These are phyloP conservation scores for Dermatophagoides farinae DNA, from an alignment of 1,140 invertebrate genomes.

Conservation along the genomic window DNA sequence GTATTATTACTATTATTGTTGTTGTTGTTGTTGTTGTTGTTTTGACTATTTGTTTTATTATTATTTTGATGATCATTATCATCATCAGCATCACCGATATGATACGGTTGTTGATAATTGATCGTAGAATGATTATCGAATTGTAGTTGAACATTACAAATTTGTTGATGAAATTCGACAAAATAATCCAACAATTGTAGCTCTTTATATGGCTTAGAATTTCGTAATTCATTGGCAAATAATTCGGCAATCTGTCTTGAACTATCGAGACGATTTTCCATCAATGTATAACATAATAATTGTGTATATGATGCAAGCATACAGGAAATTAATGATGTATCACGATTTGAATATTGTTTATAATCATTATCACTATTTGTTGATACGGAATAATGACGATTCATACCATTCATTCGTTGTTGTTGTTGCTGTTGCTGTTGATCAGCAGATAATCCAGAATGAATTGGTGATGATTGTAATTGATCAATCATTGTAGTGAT, in stretches of 20 bases:
- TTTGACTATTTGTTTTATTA: too few species aligned
- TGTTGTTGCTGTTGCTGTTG: not conserved
- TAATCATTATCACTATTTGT: conserved; percentile 2
- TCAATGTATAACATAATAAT: conserved; percentile 13
- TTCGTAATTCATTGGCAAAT: conserved; percentile 24
- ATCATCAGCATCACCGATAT: not conserved
- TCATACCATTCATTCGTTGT: not conserved
- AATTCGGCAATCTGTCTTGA: conserved; percentile 11
- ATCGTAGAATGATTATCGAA: not conserved
- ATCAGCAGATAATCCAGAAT: not conserved
- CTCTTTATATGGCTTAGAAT: conserved; percentile 30
- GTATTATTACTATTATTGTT: conserved; percentile 1
- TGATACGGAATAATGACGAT: not conserved
- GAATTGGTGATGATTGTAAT: too few species aligned
- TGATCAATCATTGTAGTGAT: not conserved
- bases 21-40: too few species aligned
- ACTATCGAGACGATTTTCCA: conserved; percentile 11
- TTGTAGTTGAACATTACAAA: not conserved
- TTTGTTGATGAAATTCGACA: not conserved
- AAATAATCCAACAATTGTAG: conserved; percentile 31
- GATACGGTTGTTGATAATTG: not conserved
- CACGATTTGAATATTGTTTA: not conserved
- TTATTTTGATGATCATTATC: not conserved
- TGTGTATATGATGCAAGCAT: conserved; percentile 15
- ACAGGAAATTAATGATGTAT: conserved; percentile 12